Evolutionary conservation across 2,113 vertebrate genomes (phyloP).

Genomic region (Perca schrenkii): DNA sequence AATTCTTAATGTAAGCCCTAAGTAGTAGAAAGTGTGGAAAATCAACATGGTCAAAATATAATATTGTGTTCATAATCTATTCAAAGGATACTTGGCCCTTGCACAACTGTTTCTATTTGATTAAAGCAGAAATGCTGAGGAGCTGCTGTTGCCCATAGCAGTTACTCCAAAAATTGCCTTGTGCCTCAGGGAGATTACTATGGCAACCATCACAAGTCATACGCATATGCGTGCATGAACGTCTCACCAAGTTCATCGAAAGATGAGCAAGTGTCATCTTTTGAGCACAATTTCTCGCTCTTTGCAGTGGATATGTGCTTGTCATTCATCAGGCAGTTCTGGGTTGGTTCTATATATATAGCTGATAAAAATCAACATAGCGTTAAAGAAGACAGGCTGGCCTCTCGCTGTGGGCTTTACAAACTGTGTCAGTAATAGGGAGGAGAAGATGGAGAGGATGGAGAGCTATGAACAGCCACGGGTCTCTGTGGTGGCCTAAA

Average conservation of each 20-base stretch:
- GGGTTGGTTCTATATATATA: slow-evolving; percentile 34
- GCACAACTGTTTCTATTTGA: slow-evolving; percentile 32
- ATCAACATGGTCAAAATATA: background rate
- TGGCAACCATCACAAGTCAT: slow-evolving; percentile 72
- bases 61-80: slow-evolving; percentile 13
- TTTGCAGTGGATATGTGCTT: background rate
- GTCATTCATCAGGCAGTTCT: slow-evolving; percentile 52
- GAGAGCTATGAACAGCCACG: slow-evolving; percentile 45
- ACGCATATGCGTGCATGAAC: slow-evolving; percentile 19
- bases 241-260: slow-evolving; percentile 40
- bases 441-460: background rate
- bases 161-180: slow-evolving; percentile 67
- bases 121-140: slow-evolving; percentile 42
- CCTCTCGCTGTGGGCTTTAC: slow-evolving; percentile 37
- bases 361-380: slow-evolving; percentile 7
- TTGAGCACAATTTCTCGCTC: background rate
- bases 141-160: slow-evolving; percentile 46
- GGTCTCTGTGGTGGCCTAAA: slow-evolving; percentile 60
- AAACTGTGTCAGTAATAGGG: slow-evolving; percentile 56
- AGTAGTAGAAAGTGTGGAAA: background rate
- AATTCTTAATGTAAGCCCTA: background rate
- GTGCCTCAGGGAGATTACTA: slow-evolving; percentile 68
- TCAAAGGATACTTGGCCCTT: slow-evolving; percentile 20
- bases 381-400: slow-evolving; percentile 32
- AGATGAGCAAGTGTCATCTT: slow-evolving; percentile 32